Base-by-base conservation (phyloP, 2,797 vertebrate genomes). In the Cyprinodon diabolis region DNA sequence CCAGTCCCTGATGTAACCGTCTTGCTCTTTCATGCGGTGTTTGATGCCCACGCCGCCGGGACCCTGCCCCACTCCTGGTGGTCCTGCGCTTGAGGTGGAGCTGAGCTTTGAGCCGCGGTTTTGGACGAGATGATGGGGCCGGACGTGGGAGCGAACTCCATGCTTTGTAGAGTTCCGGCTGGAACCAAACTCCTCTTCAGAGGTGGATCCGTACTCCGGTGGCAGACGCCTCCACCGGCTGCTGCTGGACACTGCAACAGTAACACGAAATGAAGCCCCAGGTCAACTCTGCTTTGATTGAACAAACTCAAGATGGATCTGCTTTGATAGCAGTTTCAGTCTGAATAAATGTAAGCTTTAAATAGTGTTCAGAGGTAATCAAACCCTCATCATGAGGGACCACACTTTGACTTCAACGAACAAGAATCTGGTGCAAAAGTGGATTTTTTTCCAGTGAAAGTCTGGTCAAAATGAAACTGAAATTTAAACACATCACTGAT, bases 1-100 rank as follows among this genome's bases (percentile, higher is more conserved):
- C 98, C 98, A 99, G 77, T 99, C 98, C 35, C 96, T 94, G 89
- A 99, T 99, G 93, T 99, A 99, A 83, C 99, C 98, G 86, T 99
- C 98, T 79, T 99, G 98, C 73, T 99, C 97, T 76, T 96, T 97
- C 93, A 97, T 97, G 79, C 97, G 96, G 86, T 95, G 93, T 90
- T 98, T 99, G 80, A 97, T 95, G 0, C 92, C 93, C 45, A 93
- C 95, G 81, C 95, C 96, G 1, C 91, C 93, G 0, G 92, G 86
- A 55, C 85, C 89, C 0, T 88, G 91, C 74, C 70, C 75, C 60
- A 54, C 25, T 0, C 77, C 45, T 6, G 84, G 58, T 14, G 85
- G 56, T 17, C 82, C 84, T 0, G 86, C 68, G 69, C 77, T 68
- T 0, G 71, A 3, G 2, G 65, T 23, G 45, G 81, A 25, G 57